These are phyloP conservation scores for Podarcis siculus DNA, from an alignment of 2,797 vertebrate species.

Conservation along the genomic window DNA sequence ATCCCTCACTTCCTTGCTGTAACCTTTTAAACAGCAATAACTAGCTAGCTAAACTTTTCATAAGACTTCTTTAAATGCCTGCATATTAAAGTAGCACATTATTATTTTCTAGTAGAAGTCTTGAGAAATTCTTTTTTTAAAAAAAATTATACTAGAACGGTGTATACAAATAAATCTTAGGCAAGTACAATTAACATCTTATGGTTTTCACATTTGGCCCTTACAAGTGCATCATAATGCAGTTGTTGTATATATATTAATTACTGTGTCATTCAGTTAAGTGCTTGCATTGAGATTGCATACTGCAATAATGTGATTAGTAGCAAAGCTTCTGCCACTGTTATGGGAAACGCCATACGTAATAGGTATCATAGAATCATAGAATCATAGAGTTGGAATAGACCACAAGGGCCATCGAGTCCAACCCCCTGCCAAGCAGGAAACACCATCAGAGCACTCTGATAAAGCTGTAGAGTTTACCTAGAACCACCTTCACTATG, in stretches of 20 bases:
- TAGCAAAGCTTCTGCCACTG: neutral
- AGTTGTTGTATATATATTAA: neutral
- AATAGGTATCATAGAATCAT: no score
- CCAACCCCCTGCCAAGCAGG: no score
- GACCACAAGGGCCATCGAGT: no score
- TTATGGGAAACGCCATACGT: neutral
- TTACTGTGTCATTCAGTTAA: neutral
- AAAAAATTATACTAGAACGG: neutral
- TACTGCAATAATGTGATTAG: neutral
- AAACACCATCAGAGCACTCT: no score
- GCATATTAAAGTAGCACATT: neutral
- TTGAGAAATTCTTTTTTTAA: neutral
- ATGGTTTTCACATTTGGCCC: conserved; percentile 26
- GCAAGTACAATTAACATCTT: conserved; percentile 23
- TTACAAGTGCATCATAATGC: neutral
- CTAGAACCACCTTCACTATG: neutral
- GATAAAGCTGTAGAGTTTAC: no score
- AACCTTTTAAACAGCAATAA: conserved; percentile 9
- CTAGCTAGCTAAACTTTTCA: neutral
- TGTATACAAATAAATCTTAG: conserved; percentile 15
- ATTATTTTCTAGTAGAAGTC: neutral
- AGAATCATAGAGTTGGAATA: no score
- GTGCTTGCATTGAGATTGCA: neutral
- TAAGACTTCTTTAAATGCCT: conserved; percentile 15
- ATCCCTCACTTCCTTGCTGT: neutral